These are phyloP conservation scores for Atrina japonica DNA, from an alignment of 2,888 invertebrate genomes.

Conservation along the genomic window DNA sequence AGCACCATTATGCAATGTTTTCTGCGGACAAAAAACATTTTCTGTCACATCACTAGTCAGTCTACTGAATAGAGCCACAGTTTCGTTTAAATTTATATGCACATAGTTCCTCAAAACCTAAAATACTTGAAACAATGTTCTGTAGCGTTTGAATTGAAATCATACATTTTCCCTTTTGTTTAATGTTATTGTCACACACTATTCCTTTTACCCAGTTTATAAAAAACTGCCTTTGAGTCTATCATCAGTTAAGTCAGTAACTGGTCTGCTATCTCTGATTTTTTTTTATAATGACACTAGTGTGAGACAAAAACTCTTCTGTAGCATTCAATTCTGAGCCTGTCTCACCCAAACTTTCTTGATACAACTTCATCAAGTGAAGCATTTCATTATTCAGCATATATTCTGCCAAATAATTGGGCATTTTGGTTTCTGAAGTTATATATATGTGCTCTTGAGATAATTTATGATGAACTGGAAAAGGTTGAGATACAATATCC, in stretches of 20 bases:
- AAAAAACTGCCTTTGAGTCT: constrained; percentile 37
- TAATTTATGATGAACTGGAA: constrained; percentile 42
- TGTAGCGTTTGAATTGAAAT: constrained; percentile 45
- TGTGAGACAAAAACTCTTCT: constrained; percentile 35
- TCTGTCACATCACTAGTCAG: constrained; percentile 43
- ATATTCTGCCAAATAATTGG: constrained; percentile 50
- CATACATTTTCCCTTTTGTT: constrained; percentile 39
- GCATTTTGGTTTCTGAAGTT: constrained; percentile 47
- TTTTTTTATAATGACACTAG: constrained; percentile 32
- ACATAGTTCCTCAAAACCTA: constrained; percentile 43
- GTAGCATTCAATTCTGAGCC: constrained; percentile 37
- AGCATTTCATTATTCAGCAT: constrained; percentile 46
- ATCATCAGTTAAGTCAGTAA: constrained; percentile 35
- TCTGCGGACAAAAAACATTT: constrained; percentile 42
- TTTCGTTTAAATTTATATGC: constrained; percentile 18
- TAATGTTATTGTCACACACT: not conserved
- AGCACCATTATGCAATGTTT: constrained; percentile 37
- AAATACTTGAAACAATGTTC: constrained; percentile 39
- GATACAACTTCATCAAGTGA: constrained; percentile 45
- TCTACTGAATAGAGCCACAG: constrained; percentile 26
- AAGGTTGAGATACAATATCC: constrained; percentile 42
- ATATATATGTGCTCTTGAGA: constrained; percentile 45
- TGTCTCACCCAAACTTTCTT: constrained; percentile 28
- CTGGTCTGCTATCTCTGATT: constrained; percentile 35
- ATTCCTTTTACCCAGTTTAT: constrained; percentile 36